Percentiles rank a stretch among this genome's conserved stretches.
phyloP scores from a whole-genome alignment of 2,113 vertebrate species.

The Oryzias curvinotus region DNA sequence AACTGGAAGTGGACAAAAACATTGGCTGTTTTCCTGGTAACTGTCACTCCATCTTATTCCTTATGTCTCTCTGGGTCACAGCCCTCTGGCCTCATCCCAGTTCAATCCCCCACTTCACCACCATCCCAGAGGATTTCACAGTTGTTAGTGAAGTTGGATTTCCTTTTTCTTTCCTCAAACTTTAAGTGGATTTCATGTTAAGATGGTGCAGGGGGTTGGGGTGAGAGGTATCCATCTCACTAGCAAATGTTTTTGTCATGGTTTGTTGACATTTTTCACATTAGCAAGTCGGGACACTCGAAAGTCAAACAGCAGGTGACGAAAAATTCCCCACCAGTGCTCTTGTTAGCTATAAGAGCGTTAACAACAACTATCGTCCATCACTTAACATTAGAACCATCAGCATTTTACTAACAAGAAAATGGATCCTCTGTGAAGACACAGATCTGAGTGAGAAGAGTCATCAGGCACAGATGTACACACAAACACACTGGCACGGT shows the following conservation, averaged over 20 bases:
- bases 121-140: constrained; percentile 74
- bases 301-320: constrained; percentile 29
- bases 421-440: constrained; percentile 43
- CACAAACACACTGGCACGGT: constrained; percentile 8
- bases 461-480: constrained; percentile 13
- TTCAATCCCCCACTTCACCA: constrained; percentile 67
- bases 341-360: constrained; percentile 3
- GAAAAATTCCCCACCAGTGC: constrained; percentile 10
- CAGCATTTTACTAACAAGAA: constrained; percentile 64
- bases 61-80: constrained; percentile 26
- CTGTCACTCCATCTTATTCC: constrained; percentile 19
- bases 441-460: constrained; percentile 36
- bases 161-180: constrained; percentile 55
- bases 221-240: constrained; percentile 16
- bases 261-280: constrained; percentile 44
- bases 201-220: constrained; percentile 36
- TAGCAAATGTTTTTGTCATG: constrained; percentile 28
- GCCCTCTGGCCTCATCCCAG: constrained; percentile 41
- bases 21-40: constrained; percentile 51
- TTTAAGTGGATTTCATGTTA: constrained; percentile 49
- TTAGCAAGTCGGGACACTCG: constrained; percentile 31
- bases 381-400: constrained; percentile 52
- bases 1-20: constrained; percentile 51
- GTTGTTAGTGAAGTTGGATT: constrained; percentile 66
- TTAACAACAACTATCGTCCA: constrained; percentile 19